Conservation (phyloP, 2,113 vertebrate genomes). For the Brachionichthys hirsutus region DNA sequence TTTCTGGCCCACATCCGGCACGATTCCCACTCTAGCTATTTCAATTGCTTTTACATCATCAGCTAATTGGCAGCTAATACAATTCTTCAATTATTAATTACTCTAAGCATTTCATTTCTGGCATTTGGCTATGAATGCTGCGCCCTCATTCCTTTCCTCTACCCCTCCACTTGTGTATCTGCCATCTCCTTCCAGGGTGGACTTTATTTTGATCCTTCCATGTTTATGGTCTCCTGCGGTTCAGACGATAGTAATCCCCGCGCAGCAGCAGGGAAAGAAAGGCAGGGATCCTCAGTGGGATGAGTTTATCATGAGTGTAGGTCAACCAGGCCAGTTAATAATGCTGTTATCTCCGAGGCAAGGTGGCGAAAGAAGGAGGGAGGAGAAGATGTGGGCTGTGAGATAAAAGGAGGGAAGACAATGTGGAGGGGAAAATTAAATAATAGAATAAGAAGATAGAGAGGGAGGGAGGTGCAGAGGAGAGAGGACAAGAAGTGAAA, state of each 20-base stretch:
- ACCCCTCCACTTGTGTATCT: slow-evolving; percentile 20
- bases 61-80: slow-evolving; percentile 71
- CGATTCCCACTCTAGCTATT: slow-evolving; percentile 61
- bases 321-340: slow-evolving; percentile 77
- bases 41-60: slow-evolving; percentile 71
- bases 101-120: slow-evolving; percentile 65
- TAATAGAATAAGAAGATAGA: slow-evolving; percentile 39
- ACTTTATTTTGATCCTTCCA: slow-evolving; percentile 49
- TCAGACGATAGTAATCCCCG: slow-evolving; percentile 59
- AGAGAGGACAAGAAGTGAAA: slow-evolving; percentile 42
- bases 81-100: slow-evolving; percentile 61
- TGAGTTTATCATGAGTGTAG: slow-evolving; percentile 70
- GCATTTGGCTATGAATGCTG: slow-evolving; percentile 28
- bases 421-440: slow-evolving; percentile 46
- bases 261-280: slow-evolving; percentile 44
- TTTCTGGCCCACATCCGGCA: slow-evolving; percentile 63
- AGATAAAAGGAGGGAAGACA: slow-evolving; percentile 15
- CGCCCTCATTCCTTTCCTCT: slow-evolving; percentile 9
- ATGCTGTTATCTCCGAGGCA: slow-evolving; percentile 69
- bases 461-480: slow-evolving; percentile 18
- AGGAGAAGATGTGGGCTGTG: slow-evolving; percentile 1
- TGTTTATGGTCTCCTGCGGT: slow-evolving; percentile 55
- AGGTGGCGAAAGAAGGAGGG: slow-evolving; percentile 24
- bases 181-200: slow-evolving; percentile 39
- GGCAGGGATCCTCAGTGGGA: slow-evolving; percentile 59